phyloP scores from a whole-genome alignment of 2,888 invertebrate genomes.

The Lepetodrilus schrolli region DNA sequence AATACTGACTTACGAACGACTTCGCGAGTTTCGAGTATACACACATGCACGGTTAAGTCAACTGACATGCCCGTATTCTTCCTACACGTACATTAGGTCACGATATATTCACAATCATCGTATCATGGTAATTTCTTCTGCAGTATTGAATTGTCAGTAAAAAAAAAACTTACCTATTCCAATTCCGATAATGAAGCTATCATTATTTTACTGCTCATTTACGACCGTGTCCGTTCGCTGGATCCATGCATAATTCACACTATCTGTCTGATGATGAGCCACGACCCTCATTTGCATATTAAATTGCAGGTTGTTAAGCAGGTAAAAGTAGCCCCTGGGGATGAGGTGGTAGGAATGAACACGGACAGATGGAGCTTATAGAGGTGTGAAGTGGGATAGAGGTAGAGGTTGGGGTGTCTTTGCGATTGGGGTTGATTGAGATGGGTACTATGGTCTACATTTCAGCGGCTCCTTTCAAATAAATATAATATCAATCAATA shows the following conservation, averaged over 20 bases:
- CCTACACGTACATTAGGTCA: too few species aligned
- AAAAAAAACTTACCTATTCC: neutral
- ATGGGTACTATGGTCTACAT: too few species aligned
- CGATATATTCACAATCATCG: too few species aligned
- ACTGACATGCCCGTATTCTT: too few species aligned
- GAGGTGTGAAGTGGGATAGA: neutral
- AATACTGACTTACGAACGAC: neutral
- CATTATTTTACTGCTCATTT: neutral
- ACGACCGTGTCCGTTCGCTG: neutral
- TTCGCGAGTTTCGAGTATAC: too few species aligned
- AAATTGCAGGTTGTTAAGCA: neutral
- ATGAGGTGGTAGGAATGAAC: neutral
- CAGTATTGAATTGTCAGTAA: too few species aligned
- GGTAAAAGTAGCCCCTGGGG: neutral
- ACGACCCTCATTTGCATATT: slow-evolving; percentile 1
- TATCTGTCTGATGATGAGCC: slow-evolving; percentile 7
- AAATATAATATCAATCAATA: too few species aligned
- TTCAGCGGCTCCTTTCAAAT: too few species aligned
- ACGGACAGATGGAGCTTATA: neutral
- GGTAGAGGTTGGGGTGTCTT: neutral
- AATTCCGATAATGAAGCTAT: neutral
- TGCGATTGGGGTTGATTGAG: neutral
- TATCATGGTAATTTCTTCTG: too few species aligned
- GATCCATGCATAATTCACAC: neutral
- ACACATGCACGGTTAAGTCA: too few species aligned